phyloP scores from a whole-genome alignment of 2,797 vertebrate genomes.

The Etheostoma nigrum region DNA sequence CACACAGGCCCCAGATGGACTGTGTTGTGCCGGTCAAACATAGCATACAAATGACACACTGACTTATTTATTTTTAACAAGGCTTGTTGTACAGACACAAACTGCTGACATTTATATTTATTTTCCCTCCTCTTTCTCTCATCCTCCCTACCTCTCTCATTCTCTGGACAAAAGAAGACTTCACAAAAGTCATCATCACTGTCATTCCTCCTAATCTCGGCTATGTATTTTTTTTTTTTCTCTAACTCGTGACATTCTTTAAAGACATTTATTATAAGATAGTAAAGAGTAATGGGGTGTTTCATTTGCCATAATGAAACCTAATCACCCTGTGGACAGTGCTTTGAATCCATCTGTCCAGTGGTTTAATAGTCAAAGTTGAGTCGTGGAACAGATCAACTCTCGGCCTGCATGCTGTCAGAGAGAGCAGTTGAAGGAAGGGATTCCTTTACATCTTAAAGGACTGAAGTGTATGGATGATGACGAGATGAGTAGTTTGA shows the following conservation, averaged over 20 bases:
- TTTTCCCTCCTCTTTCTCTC: constrained; percentile 16
- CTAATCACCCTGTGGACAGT: constrained; percentile 72
- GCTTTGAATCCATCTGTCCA: constrained; percentile 76
- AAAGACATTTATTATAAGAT: constrained; percentile 75
- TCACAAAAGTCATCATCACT: constrained; percentile 49
- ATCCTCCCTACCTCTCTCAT: not conserved
- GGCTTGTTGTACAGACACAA: constrained; percentile 62
- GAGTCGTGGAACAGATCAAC: constrained; percentile 50
- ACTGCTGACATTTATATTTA: constrained; percentile 55
- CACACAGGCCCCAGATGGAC: constrained; percentile 75
- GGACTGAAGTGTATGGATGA: constrained; percentile 38
- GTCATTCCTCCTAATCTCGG: constrained; percentile 51
- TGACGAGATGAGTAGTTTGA: constrained; percentile 48
- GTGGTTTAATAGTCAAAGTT: constrained; percentile 71
- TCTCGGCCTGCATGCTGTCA: constrained; percentile 46
- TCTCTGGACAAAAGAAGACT: constrained; percentile 42
- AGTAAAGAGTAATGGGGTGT: constrained; percentile 80
- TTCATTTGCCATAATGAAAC: constrained; percentile 82
- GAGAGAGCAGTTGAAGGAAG: constrained; percentile 41
- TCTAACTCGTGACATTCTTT: constrained; percentile 62
- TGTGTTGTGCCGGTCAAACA: constrained; percentile 60
- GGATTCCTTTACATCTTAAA: constrained; percentile 58
- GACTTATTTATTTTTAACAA: constrained; percentile 77
- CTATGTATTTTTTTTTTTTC: constrained; percentile 9
- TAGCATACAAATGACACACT: constrained; percentile 65